Base-by-base conservation (phyloP, 2,113 vertebrate species). In the Paramormyrops kingsleyae region DNA sequence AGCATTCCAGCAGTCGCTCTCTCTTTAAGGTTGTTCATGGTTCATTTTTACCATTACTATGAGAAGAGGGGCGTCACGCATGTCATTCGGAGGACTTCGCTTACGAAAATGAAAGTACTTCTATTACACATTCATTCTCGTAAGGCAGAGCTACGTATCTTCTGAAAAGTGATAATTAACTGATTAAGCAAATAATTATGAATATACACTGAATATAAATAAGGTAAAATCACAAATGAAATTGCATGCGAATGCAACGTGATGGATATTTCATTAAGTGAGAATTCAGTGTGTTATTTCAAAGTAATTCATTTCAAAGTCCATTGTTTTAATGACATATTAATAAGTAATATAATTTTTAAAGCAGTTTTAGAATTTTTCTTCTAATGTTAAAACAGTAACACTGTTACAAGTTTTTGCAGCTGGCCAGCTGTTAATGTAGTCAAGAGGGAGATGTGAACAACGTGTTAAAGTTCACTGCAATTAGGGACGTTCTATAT, bases 401-500 rank as follows among this genome's bases (percentile, higher is more conserved):
- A 42, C 31, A 42, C 17, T 42, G 74, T 80, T 80, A 7, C n/a
- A 42, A 8, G 74, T 15, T 17, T 35, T 42, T 42, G 31, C 74
- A 42, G 74, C 35, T 80, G 74, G 35, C 35, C 35, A 42, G 17
- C 74, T 80, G 35, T 80, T 39, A 17, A 42, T 80, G 74, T 19
- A 80, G 74, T 80, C 35, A 42, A 35, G 15, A 5, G 31, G 35
- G 74, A 17, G 17, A 42, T 31, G 27, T 70, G 62, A 70, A 70
- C n/a, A 70, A n/a, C 13, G 4, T 21, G 74, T 7, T 42, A 42
- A 42, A 80, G 31, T 80, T 19, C 42, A 89, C 47, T 35, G 7
- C 56, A 88, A 21, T 62, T 62, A 27, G 19, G 47, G 47, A 74
- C 27, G 31, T 50, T 53, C 94, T 92, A 91, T 91, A 90, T 27